Base-by-base conservation (phyloP, 2,797 vertebrate genomes). In the Hirundo rustica region DNA sequence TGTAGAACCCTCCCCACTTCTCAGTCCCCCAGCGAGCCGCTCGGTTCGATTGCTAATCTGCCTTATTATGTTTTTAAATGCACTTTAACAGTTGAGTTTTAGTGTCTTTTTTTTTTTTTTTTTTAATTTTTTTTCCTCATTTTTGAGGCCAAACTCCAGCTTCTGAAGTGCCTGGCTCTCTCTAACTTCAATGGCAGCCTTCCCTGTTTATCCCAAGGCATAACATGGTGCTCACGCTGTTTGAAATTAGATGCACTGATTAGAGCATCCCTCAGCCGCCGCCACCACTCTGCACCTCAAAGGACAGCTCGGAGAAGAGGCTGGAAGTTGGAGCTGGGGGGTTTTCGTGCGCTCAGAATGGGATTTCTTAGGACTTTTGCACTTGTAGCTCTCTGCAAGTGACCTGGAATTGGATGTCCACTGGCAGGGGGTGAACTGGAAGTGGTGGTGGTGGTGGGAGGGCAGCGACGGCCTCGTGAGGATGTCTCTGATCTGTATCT, bases 1-100 rank as follows among this genome's bases (percentile, higher is more conserved):
- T 75, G 51, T 66, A 58, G 70, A 96, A 77, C 64, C 92, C 51
- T 94, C 62, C 79, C 68, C 47, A 26, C 61, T 84, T 92, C 58
- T 53, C 85, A 80, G 76, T 84, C 60, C 88, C 85, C 64, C 64
- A 25, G 68, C 20, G 51, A 90, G 90, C 79, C 0, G 3, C 83
- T 89, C 22, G 14, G 89, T 95, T 95, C 75, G 89, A 92, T 95
- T 91, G 95, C 73, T 96, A 89, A 96, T 95, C 90, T 93, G 58
- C 92, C 95, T 96, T 91, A 92, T 93, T 96, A 89, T 54, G 81
- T 72, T 96, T 96, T 91, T 74, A 93, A 97, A 96, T 89, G 77
- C 67, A 27, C 92, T 96, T 89, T 93, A 95, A 89, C 95, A 73
- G 78, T 97, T 80, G 44, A 62, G 66, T 75, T 93, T 92, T 58